These are phyloP conservation scores for Pseudomyrmex gracilis DNA, from an alignment of 1,140 invertebrate species.

Conservation along the genomic window DNA sequence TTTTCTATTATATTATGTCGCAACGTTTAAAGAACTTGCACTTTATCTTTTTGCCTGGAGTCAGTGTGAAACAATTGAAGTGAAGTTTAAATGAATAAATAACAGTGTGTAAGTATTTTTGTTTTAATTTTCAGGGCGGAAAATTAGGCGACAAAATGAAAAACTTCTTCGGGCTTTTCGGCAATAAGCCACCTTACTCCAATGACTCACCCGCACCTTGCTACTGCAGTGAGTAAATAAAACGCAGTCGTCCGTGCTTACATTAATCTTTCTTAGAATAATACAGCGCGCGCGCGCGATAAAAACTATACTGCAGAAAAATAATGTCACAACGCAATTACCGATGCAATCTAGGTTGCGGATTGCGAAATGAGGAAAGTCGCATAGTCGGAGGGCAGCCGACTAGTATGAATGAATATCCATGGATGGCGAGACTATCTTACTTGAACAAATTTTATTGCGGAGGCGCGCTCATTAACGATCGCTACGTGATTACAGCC, in stretches of 20 bases:
- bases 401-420: slow-evolving; percentile 91
- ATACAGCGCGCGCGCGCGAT: no score
- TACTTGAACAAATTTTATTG: slow-evolving; percentile 95
- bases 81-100: no score
- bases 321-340: not conserved
- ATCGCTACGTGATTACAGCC: slow-evolving; percentile 92
- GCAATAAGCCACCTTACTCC: slow-evolving; percentile 77
- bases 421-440: slow-evolving; percentile 92
- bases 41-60: no score
- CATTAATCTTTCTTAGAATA: slow-evolving; percentile 13
- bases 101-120: no score
- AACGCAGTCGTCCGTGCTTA: not conserved
- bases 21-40: no score
- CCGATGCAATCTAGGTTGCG: slow-evolving; percentile 88
- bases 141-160: slow-evolving; percentile 66
- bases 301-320: not conserved
- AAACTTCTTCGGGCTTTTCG: slow-evolving; percentile 82
- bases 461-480: slow-evolving; percentile 93
- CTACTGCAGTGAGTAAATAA: slow-evolving; percentile 80
- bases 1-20: not conserved
- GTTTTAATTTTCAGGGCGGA: slow-evolving; percentile 54
- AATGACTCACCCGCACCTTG: slow-evolving; percentile 70
- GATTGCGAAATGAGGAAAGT: slow-evolving; percentile 91
- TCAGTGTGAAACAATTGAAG: no score
- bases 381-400: slow-evolving; percentile 92